Evolutionary conservation across 2,113 vertebrate genomes (phyloP), one percentile per base, ranked within the genome.

Genomic region (Maylandia zebra): DNA sequence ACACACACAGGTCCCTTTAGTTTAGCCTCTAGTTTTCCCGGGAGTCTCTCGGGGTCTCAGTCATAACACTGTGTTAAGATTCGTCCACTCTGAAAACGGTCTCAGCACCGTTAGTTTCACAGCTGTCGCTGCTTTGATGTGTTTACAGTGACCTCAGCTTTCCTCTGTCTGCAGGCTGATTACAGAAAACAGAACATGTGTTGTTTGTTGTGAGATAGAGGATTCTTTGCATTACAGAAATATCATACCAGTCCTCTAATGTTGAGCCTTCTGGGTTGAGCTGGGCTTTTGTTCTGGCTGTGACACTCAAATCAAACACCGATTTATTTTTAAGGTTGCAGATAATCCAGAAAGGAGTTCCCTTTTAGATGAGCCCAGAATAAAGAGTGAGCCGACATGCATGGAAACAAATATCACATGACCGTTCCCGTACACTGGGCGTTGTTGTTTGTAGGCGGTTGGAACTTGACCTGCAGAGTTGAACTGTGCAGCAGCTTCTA

Each of bases 361-460:
- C 0, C 0, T 24, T 41, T 41, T 16, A 71, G 19, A 24, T 43
- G n/a, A 0, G 36, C 3, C 2, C 66, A 71, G 66, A 71, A 3
- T 45, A 74, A 45, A 24, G 38, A 24, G 38, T 1, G n/a, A 6
- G n/a, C 66, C 5, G 16, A 27, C 69, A 43, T 45, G n/a, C 38
- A 8, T 45, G 13, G 8, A 0, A 27, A 74, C 38, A 74, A 74
- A 74, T 4, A 45, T 27, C 38, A 74, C 69, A 17, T 74, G 38
- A 74, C 69, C 38, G 3, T 45, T 27, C 22, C 69, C 1, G 8
- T 27, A 24, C 13, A 0, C 38, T 74, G 38, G 38, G 0, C 13
- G 5, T 0, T 43, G 13, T 74, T 43, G 66, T 24, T 0, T 74
- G 5, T 71, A 74, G n/a, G 66, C 1, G 0, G 66, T 6, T 9